Conservation (phyloP, 2,113 vertebrate species). For the Pelmatolapia mariae region DNA sequence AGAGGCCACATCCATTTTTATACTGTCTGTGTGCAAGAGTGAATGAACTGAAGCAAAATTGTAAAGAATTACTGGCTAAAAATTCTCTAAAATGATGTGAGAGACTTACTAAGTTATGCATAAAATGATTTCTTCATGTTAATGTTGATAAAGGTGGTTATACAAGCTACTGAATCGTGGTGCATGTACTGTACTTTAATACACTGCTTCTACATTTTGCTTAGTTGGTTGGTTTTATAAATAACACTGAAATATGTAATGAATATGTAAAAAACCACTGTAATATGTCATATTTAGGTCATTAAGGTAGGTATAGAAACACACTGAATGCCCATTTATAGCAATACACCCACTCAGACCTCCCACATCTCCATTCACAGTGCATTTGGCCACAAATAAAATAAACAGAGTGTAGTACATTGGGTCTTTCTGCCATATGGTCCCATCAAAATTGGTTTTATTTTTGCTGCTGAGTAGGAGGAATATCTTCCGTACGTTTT, state of each 20-base stretch:
- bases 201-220: background rate
- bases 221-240: background rate
- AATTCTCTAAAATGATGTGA: background rate
- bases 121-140: background rate
- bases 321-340: background rate
- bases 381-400: background rate
- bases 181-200: background rate
- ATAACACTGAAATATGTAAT: background rate
- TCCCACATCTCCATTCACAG: background rate
- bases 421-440: constrained; percentile 8
- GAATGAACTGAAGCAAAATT: background rate
- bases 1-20: background rate
- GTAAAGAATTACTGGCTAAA: background rate
- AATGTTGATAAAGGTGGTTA: background rate
- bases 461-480: constrained; percentile 28
- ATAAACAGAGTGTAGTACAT: background rate
- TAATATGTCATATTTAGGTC: background rate
- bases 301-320: background rate
- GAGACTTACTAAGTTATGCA: background rate
- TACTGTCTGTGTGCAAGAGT: background rate
- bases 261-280: background rate
- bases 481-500: background rate
- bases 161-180: background rate
- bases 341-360: background rate
- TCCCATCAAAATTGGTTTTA: background rate